Evolutionary conservation across 2,888 invertebrate genomes (phyloP), one percentile per base, ranked within the genome.

Genomic region (Hirtodrosophila confusa): DNA sequence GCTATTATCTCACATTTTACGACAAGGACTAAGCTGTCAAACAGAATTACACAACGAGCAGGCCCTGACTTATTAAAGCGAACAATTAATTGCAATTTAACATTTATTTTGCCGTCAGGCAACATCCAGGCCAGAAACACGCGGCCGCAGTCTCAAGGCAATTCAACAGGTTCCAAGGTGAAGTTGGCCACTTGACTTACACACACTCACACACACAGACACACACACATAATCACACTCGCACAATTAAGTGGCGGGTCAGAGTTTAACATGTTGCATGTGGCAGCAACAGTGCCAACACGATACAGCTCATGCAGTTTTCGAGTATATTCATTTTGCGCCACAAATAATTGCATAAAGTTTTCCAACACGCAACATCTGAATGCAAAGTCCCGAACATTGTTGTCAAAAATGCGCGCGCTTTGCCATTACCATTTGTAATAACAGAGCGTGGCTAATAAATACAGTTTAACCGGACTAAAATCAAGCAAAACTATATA

Each of bases 161-260:
- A 73, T 64, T 65, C 82, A 82, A 82, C 82, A 82, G 82, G 82
- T 82, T 58, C 64, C 80, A 82, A 82, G 86, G 86, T 75, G 67
- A 63, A 68, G 64, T 72, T 79, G 61, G 51, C 69, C 73, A 75
- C 83, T 80, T 73, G 47, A 70, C 57, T 54, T 63, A 17, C 39
- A 40, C 39, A 23, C 35, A 48, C 36, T 31, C 39, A 17, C 53
- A n/a, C 33, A 8, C 45, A 24, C 44, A 36, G 33, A 12, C 23
- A 35, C 40, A 23, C 24, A 57, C 27, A 49, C 49, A 36, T 40
- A 12, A 11, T 17, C 17, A 7, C 48, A 33, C 11, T n/a, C 31
- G 39, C 47, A 64, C 53, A 69, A 76, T 68, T 65, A 67, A 72
- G 63, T 67, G 74, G 41, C 64, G 50, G 57, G 78, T 56, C 43